These are phyloP conservation scores for Dryobota labecula DNA, from an alignment of 2,888 invertebrate genomes.

Conservation along the genomic window DNA sequence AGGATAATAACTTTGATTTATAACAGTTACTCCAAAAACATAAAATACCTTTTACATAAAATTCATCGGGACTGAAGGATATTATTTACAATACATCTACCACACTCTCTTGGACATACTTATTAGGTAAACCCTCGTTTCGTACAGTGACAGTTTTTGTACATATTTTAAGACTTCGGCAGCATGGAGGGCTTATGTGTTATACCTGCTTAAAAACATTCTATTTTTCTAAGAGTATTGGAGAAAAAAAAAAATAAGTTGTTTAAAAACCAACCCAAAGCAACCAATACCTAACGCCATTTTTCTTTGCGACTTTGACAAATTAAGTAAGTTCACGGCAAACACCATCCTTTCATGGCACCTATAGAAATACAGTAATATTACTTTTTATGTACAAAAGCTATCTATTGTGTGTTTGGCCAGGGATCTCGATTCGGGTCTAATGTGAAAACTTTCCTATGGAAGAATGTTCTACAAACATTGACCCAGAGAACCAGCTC, in stretches of 20 bases:
- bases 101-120: constrained; percentile 1
- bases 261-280: neutral
- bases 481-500: constrained; percentile 22
- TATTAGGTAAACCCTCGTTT: constrained; percentile 34
- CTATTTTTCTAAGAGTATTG: neutral
- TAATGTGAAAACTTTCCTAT: constrained; percentile 57
- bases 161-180: neutral
- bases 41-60: constrained; percentile 22
- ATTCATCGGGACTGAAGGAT: constrained; percentile 12
- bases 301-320: constrained; percentile 9
- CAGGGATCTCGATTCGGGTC: constrained; percentile 5
- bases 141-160: constrained; percentile 15
- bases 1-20: constrained; percentile 27
- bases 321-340: neutral
- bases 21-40: constrained; percentile 13
- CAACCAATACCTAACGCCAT: neutral
- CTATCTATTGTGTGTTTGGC: constrained; percentile 33
- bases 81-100: constrained; percentile 30
- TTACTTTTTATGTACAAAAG: neutral
- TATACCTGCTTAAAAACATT: neutral
- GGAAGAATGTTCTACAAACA: constrained; percentile 39
- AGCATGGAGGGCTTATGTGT: neutral
- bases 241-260: neutral
- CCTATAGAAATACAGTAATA: constrained; percentile 5
- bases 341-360: constrained; percentile 1